Percentiles rank a stretch among this genome's conserved stretches.
phyloP scores from a whole-genome alignment of 2,888 invertebrate genomes.

The Myopa testacea region DNA sequence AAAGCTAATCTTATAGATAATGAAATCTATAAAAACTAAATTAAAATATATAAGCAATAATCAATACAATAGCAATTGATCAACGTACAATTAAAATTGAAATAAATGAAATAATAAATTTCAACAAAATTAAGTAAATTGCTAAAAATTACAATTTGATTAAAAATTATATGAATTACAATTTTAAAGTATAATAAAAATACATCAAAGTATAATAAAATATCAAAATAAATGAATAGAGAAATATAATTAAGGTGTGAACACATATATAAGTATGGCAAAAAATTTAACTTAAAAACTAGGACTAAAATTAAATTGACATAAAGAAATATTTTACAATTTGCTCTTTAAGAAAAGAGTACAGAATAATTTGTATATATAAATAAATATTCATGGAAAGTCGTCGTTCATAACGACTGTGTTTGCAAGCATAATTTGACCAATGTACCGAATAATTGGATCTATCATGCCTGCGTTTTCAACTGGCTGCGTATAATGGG shows the following conservation, averaged over 20 bases:
- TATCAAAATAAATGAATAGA: background rate
- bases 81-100: conserved; percentile 24
- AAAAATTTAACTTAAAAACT: background rate
- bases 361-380: background rate
- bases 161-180: conserved; percentile 14
- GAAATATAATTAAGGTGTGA: background rate
- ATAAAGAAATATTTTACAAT: conserved; percentile 23
- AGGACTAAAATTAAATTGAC: background rate
- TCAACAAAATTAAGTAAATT: conserved; percentile 4
- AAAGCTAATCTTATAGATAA: no score
- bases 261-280: background rate
- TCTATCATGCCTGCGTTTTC: background rate
- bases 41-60: conserved; percentile 18
- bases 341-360: background rate
- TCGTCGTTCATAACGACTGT: background rate
- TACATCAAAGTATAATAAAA: background rate
- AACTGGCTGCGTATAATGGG: background rate
- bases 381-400: conserved; percentile 3
- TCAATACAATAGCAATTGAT: conserved; percentile 22
- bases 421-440: background rate
- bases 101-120: conserved; percentile 21
- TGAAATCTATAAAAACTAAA: background rate
- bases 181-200: background rate
- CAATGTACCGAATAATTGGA: conserved; percentile 29
- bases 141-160: conserved; percentile 15